phyloP scores from a whole-genome alignment of 2,888 invertebrate species.

The Chalcosyrphus nemorum region DNA sequence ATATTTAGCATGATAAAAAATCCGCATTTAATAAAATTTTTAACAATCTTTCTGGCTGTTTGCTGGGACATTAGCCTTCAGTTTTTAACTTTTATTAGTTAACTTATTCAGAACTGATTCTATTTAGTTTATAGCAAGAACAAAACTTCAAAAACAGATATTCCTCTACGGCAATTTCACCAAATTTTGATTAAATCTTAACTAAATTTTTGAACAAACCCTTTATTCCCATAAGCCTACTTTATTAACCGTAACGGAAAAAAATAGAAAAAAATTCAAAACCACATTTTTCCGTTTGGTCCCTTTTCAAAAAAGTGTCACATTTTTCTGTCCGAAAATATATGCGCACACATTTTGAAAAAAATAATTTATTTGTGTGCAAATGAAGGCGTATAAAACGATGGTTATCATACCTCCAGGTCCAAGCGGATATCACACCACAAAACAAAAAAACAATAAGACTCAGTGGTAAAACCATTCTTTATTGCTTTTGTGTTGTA shows the following conservation, averaged over 20 bases:
- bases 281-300: not conserved
- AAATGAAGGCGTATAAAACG: constrained; percentile 17
- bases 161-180: no score
- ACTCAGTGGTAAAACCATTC: not conserved
- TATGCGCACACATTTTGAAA: not conserved
- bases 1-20: no score
- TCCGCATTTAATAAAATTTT: no score
- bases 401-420: constrained; percentile 13
- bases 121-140: no score
- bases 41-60: no score
- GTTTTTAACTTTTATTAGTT: no score
- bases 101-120: no score
- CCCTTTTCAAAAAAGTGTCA: not conserved
- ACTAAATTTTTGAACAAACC: not conserved
- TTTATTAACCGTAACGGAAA: not conserved
- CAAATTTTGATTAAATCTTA: no score
- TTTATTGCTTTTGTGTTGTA: constrained; percentile 18
- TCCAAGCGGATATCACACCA: constrained; percentile 39
- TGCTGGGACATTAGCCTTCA: no score
- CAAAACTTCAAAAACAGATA: no score
- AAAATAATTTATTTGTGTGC: constrained; percentile 21
- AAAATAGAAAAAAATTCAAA: not conserved
- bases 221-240: not conserved
- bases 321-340: not conserved
- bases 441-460: constrained; percentile 11